A percentile compares a stretch with the other conserved stretches of the same genome.
Evolutionary conservation across 2,797 vertebrate species (phyloP).

Genomic region (Austrolebias charrua): DNA sequence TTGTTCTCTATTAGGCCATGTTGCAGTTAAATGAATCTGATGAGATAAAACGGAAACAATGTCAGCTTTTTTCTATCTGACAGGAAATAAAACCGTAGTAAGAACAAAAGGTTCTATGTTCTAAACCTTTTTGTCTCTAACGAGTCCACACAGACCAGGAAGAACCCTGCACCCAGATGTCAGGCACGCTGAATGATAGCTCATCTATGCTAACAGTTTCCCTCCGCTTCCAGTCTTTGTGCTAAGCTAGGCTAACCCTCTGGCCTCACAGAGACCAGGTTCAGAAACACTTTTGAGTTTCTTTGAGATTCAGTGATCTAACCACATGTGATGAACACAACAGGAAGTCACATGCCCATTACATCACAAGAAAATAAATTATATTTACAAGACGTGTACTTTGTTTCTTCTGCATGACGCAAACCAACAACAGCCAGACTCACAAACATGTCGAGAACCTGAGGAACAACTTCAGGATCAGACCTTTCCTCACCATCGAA

Average conservation of each 20-base stretch:
- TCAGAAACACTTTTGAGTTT: neutral
- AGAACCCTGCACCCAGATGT: neutral
- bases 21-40: too few relatives aligned
- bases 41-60: too few relatives aligned
- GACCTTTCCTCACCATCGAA: constrained; percentile 70
- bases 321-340: constrained; percentile 15
- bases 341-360: constrained; percentile 67
- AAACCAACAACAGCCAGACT: constrained; percentile 63
- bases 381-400: constrained; percentile 79
- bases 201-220: neutral
- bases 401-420: constrained; percentile 61
- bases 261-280: neutral
- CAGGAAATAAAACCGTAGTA: too few relatives aligned
- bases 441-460: constrained; percentile 50
- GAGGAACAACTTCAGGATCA: constrained; percentile 47
- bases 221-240: neutral
- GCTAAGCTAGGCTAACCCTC: constrained; percentile 12
- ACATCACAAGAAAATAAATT: constrained; percentile 75
- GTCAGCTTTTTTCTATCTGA: too few relatives aligned
- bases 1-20: too few relatives aligned
- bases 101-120: too few relatives aligned
- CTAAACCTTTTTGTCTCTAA: neutral
- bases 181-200: too few relatives aligned
- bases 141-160: neutral
- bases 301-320: constrained; percentile 23